Evolutionary conservation across 2,113 vertebrate genomes (phyloP), one percentile per base, ranked within the genome.

Genomic region (Neofelis nebulosa): DNA sequence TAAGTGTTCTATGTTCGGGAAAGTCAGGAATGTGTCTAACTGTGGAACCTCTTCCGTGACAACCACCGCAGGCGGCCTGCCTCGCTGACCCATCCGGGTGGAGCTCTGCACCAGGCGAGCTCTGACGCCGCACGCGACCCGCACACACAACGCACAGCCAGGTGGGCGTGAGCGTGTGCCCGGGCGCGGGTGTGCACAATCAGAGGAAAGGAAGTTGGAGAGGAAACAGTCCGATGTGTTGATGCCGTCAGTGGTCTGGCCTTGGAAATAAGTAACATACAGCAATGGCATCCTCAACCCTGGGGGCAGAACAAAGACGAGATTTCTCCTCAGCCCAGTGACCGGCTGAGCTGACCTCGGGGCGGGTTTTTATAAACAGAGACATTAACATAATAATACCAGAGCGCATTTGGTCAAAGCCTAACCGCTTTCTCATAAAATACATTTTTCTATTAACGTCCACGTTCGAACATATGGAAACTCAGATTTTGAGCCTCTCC

Each of bases 401-500:
- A 79, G 96, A 97, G 93, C 93, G 93, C 93, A 94, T 94, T 93
- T 88, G 97, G 98, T 98, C 90, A 94, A 98, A 97, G 96, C 89
- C 97, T 94, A 97, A 98, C 85, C 0, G 86, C 61, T 45, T 95
- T 97, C 96, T 92, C 50, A 97, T 97, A 97, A 98, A 98, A 98
- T 95, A 98, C 95, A 97, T 98, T 98, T 97, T 97, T 97, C 85
- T 97, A 97, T 90, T 98, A 97, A 98, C 83, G 89, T 68, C 97
- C 86, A 92, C 96, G 96, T 98, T 91, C 91, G 97, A 98, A 97
- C 96, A 95, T 65, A 97, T 2, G 82, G 92, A 93, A 98, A 98
- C 98, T 92, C 86, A 93, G 52, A 79, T 33, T 61, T 92, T 96
- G 92, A 74, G 97, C 74, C 94, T 96, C 87, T 82, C 48, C 4